Evolutionary conservation across 2,113 vertebrate species (phyloP).

Genomic region (Tapirus terrestris): DNA sequence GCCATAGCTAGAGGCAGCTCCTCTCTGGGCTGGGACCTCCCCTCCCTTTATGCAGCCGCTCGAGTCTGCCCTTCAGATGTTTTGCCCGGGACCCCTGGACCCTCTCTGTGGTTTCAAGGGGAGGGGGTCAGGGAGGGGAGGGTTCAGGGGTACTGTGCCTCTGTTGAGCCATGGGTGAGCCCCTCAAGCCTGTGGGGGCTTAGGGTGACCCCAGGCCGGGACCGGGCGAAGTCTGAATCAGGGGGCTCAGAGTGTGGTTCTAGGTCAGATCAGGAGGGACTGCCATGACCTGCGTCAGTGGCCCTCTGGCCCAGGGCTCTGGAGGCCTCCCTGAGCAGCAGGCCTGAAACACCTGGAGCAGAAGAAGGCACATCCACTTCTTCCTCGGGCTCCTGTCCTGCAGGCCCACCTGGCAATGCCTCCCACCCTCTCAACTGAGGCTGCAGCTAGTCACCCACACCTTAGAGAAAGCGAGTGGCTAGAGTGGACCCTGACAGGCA

Average conservation of each 20-base stretch:
- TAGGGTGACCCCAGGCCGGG: too few species aligned
- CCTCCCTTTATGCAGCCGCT: neutral
- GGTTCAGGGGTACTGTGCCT: neutral
- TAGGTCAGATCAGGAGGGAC: neutral
- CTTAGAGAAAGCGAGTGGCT: neutral
- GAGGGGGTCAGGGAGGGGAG: neutral
- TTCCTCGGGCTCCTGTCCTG: neutral
- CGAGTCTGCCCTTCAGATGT: neutral
- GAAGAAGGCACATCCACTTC: accelerated
- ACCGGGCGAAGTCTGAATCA: neutral
- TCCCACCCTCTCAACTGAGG: neutral
- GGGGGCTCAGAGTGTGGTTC: neutral
- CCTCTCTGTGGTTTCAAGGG: neutral
- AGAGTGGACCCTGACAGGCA: too few species aligned
- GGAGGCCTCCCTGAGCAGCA: neutral
- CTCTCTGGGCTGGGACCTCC: neutral
- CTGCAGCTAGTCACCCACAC: neutral
- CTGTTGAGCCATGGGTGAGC: neutral
- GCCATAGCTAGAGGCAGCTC: too few species aligned
- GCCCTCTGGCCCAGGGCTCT: neutral
- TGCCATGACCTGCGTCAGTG: neutral
- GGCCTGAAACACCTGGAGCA: neutral
- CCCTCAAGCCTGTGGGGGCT: neutral
- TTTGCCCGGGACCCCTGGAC: neutral
- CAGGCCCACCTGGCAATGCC: neutral